These are phyloP conservation scores for Dynastes maya DNA, from an alignment of 2,888 invertebrate species.

Conservation along the genomic window DNA sequence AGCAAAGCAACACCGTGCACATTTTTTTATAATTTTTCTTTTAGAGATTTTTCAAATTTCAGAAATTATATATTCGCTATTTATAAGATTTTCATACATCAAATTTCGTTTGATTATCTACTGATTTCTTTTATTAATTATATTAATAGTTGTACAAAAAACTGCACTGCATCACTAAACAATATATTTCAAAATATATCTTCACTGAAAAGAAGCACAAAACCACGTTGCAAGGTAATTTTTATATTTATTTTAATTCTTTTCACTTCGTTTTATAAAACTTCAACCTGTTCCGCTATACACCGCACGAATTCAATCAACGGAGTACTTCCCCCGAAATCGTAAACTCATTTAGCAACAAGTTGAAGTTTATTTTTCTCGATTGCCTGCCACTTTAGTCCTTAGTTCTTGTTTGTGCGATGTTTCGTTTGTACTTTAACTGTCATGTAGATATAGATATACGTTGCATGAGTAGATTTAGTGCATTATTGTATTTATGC, in stretches of 20 bases:
- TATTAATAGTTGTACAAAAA: slow-evolving; percentile 45
- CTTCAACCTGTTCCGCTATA: slow-evolving; percentile 26
- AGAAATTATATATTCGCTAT: slow-evolving; percentile 35
- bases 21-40: slow-evolving; percentile 37
- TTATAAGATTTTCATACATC: slow-evolving; percentile 48
- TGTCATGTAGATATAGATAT: neutral
- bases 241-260: slow-evolving; percentile 39
- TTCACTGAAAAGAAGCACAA: slow-evolving; percentile 57
- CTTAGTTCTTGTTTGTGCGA: neutral
- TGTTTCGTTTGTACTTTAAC: neutral
- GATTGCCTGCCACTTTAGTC: slow-evolving; percentile 20
- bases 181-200: slow-evolving; percentile 40
- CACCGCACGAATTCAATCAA: slow-evolving; percentile 5
- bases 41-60: slow-evolving; percentile 44
- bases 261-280: slow-evolving; percentile 33
- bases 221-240: slow-evolving; percentile 59
- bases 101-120: slow-evolving; percentile 54
- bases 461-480: too few species aligned
- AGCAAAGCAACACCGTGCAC: slow-evolving; percentile 55
- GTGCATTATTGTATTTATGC: too few species aligned
- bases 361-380: slow-evolving; percentile 33
- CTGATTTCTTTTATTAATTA: slow-evolving; percentile 57
- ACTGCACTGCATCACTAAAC: slow-evolving; percentile 58
- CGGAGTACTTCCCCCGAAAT: neutral
- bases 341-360: slow-evolving; percentile 34